These are phyloP conservation scores for Zelostemma sp. DNA, from an alignment of 1,140 invertebrate species.

Conservation along the genomic window DNA sequence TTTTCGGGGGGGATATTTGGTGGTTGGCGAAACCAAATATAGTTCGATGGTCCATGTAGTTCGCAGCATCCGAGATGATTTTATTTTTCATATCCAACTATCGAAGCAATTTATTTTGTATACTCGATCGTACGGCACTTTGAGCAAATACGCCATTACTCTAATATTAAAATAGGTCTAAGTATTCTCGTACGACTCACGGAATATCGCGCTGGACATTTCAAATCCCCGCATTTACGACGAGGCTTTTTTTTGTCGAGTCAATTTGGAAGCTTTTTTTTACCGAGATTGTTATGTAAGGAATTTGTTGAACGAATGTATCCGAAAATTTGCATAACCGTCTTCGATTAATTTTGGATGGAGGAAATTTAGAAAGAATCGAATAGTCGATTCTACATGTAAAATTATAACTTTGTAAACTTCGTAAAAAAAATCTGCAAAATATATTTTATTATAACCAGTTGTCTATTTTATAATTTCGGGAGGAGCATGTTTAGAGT, in stretches of 20 bases:
- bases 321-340: constrained; percentile 9
- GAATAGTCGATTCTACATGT: constrained; percentile 17
- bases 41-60: constrained; percentile 59
- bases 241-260: too few species aligned
- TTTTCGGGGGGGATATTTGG: too few species aligned
- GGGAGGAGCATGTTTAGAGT: too few species aligned
- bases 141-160: constrained; percentile 17
- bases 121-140: constrained; percentile 42
- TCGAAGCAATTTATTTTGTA: constrained; percentile 60
- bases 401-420: constrained; percentile 40
- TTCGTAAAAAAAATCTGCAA: constrained; percentile 38
- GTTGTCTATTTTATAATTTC: constrained; percentile 35
- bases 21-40: too few species aligned
- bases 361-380: constrained; percentile 1
- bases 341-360: constrained; percentile 20
- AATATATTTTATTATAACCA: constrained; percentile 49
- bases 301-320: too few species aligned
- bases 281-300: too few species aligned
- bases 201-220: too few species aligned
- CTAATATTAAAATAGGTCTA: too few species aligned
- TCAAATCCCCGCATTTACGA: too few species aligned
- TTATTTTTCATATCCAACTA: constrained; percentile 62
- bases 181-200: constrained; percentile 35
- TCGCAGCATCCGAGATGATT: constrained; percentile 57
- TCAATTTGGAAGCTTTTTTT: too few species aligned